phyloP scores from a whole-genome alignment of 2,797 vertebrate species.

The Luscinia megarhynchos region DNA sequence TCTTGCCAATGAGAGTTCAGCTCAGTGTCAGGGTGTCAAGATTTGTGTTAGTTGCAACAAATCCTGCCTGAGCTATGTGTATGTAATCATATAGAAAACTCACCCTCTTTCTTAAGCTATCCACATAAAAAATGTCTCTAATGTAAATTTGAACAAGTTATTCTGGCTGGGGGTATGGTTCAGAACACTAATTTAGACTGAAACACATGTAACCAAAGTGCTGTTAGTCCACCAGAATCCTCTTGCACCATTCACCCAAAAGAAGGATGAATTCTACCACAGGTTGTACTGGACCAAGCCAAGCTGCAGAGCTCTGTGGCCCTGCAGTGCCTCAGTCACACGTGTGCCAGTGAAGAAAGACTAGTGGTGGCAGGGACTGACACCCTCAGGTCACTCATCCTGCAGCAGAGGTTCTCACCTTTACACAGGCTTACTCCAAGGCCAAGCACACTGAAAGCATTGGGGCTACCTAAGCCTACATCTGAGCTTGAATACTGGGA shows the following conservation, averaged over 20 bases:
- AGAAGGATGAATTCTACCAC: neutral
- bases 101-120: neutral
- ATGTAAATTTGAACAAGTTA: neutral
- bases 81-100: neutral
- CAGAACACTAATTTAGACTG: neutral
- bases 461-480: neutral
- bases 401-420: neutral
- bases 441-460: neutral
- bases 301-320: neutral
- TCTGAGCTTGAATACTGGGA: neutral
- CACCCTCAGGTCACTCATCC: neutral
- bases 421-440: neutral
- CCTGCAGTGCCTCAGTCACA: accelerated
- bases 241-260: neutral
- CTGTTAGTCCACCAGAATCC: neutral
- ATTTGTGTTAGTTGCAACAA: neutral
- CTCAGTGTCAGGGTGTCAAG: neutral
- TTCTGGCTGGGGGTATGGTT: neutral
- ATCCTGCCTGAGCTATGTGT: neutral
- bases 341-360: accelerated
- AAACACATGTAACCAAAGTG: neutral
- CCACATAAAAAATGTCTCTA: neutral
- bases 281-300: neutral
- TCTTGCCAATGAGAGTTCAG: neutral
- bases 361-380: neutral